Base-by-base conservation (phyloP, 2,888 invertebrate species). In the Ganaspis brasiliensis region DNA sequence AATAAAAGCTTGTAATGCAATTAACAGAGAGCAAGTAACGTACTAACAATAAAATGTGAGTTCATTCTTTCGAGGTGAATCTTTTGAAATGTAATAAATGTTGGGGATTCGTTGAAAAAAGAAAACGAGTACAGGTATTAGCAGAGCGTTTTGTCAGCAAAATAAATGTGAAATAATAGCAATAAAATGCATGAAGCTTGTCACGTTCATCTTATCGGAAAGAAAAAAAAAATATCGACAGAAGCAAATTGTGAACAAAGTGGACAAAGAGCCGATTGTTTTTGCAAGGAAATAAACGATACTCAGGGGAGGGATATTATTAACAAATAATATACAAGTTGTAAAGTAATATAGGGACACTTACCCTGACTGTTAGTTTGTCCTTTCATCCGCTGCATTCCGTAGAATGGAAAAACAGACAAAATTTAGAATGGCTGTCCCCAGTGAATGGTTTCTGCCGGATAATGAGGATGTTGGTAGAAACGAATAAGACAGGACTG, bases 361-460 rank as follows among this genome's bases (percentile, higher is more conserved):
- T 89, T 84, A 91, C 91, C 91, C 90, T 91, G 91, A 88, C 86
- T 91, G 86, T 90, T 90, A 83, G 90, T 85, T 86, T 91, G 91
- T 89, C 91, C 91, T 89, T 91, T 91, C 91, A 91, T 91, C 91
- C 91, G 91, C 91, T 91, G 91, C 91, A 91, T 91, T 89, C 90
- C 91, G 91, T 91, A 84, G 90, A 90, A 91, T 91, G 91, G 88
- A 91, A 91, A 90, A 90, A 87, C 87, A 89, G 87, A 89, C 83
- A 89, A 88, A 87, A 84, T 87, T 87, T 85, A 85, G 87, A 88
- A 84, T 86, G 83, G 85, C 84, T 84, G 83, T 78, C 83, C 84
- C 84, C 85, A 82, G 81, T 83, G 84, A 83, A 84, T 83, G 77
- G 85, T 82, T 83, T 55, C 76, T 76, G 79, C 74, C 74, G 73